Evolutionary conservation across 2,888 invertebrate genomes (phyloP), one percentile per base, ranked within the genome.

Genomic region (Lampropteryx suffumata): DNA sequence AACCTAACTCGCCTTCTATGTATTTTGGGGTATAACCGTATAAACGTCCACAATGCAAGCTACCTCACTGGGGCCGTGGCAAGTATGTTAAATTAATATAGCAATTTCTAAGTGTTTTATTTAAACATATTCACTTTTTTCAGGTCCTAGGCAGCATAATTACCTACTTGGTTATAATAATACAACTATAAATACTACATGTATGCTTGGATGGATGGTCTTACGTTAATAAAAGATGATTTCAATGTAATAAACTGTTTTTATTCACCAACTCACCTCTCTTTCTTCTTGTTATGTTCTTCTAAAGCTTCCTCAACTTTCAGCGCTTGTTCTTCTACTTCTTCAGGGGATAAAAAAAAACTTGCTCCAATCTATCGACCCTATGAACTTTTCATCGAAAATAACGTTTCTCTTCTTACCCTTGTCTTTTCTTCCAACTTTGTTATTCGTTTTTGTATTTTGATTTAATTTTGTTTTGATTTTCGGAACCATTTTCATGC

Each of bases 301-400:
- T 82, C 79, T 27, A 82, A 59, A 29, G 71, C 61, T 37, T 70
- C 60, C 30, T 82, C 76, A 1, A 69, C 62, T 24, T 60, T 58
- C 1, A 79, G 13, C 12, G 69, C 57, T 26, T 64, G 64, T 43
- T 73, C 64, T 36, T 70, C 73, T 1, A 82, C 66, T 39, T 82
- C 78, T 48, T 71, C 67, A 7, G 75, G 69, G 0, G 67, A 53
- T 3, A 72, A 36, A 49, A 58, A n/a, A 47, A 14, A 67, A 52
- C 4, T 52, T 50, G 17, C 57, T 55, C 21, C 59, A 59, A 35
- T 50, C 45, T 17, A 51, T 57, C n/a, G 58, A 59, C 21, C 64
- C 59, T 9, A 35, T 2, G 42, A 57, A 61, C n/a, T n/a, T n/a
- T n/a, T n/a, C n/a, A 2, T 62, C 47, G 11, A 30, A 54, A 14